Evolutionary conservation across 1,140 invertebrate genomes (phyloP).

Genomic region (Drosophila littoralis): DNA sequence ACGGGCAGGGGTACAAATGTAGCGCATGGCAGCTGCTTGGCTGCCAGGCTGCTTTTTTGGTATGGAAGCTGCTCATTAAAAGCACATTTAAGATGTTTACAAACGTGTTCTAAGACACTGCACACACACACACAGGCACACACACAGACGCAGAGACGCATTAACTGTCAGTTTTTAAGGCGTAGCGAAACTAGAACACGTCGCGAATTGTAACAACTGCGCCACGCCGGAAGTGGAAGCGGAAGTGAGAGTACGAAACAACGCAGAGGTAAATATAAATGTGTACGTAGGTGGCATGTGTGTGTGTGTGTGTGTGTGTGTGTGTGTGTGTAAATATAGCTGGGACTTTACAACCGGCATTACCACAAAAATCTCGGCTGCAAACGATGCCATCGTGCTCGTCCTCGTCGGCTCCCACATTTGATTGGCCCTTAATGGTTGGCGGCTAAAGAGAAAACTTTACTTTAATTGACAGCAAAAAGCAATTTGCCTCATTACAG

Average conservation of each 20-base stretch:
- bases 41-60: conserved; percentile 24
- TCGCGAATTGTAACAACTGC: conserved; percentile 51
- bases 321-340: conserved; percentile 6
- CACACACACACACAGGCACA: conserved; percentile 45
- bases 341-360: conserved; percentile 55
- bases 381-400: conserved; percentile 19
- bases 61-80: conserved; percentile 75
- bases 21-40: conserved; percentile 42
- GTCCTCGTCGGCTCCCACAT: conserved; percentile 31
- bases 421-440: conserved; percentile 67
- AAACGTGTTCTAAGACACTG: conserved; percentile 74
- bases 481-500: conserved; percentile 79
- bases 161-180: conserved; percentile 49
- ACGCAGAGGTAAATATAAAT: conserved; percentile 8
- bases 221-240: conserved; percentile 67
- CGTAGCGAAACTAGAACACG: conserved; percentile 55
- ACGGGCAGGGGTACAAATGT: conserved; percentile 8
- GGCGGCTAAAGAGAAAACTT: conserved; percentile 69
- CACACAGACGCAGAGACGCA: conserved; percentile 21
- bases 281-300: conserved; percentile 5
- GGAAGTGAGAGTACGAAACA: conserved; percentile 45
- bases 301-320: not conserved
- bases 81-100: conserved; percentile 83
- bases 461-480: conserved; percentile 81
- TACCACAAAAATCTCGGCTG: conserved; percentile 58